Conservation (phyloP, 2,888 invertebrate species). For the Blastobasis lacticolella region DNA sequence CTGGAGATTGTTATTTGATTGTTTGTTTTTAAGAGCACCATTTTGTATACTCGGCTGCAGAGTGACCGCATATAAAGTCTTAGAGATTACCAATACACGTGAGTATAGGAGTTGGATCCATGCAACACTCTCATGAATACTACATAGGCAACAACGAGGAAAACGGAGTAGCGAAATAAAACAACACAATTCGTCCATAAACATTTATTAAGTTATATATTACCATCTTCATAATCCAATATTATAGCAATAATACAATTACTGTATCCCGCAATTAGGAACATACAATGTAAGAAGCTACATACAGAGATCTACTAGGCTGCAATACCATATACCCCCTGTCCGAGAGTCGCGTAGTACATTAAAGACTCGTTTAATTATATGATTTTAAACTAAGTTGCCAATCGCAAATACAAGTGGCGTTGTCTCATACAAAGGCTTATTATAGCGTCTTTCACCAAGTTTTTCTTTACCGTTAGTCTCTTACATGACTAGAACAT, state of each 20-base stretch:
- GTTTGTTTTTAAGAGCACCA: too few relatives aligned
- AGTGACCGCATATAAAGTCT: too few relatives aligned
- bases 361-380: constrained; percentile 54
- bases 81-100: too few relatives aligned
- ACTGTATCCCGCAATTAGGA: constrained; percentile 52
- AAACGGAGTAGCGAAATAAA: constrained; percentile 13
- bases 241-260: constrained; percentile 54
- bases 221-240: constrained; percentile 68
- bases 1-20: too few relatives aligned
- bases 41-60: too few relatives aligned
- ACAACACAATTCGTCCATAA: constrained; percentile 51
- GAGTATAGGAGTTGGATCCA: too few relatives aligned
- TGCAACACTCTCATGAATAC: too few relatives aligned
- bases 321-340: constrained; percentile 64
- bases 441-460: constrained; percentile 72
- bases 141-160: too few relatives aligned
- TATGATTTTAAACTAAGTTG: constrained; percentile 61
- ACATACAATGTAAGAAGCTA: constrained; percentile 63
- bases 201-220: constrained; percentile 71
- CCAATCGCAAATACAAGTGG: constrained; percentile 69
- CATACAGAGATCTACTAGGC: constrained; percentile 64
- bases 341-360: constrained; percentile 56
- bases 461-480: constrained; percentile 61
- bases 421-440: constrained; percentile 62
- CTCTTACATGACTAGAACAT: constrained; percentile 65